These are phyloP conservation scores for Drosophila nannoptera DNA, from an alignment of 1,140 invertebrate species.

Conservation along the genomic window DNA sequence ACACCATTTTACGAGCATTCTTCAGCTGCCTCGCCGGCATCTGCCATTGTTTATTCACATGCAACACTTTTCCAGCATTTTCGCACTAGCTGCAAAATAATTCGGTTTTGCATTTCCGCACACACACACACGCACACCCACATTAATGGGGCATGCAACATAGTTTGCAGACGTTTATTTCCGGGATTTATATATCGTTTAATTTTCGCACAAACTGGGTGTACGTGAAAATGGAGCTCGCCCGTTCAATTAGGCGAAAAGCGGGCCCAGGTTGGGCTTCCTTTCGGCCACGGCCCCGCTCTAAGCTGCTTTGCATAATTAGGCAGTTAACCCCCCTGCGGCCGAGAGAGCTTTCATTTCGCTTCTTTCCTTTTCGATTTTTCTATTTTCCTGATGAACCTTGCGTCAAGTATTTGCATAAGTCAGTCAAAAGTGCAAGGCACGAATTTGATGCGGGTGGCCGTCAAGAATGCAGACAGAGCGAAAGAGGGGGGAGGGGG, in stretches of 20 bases:
- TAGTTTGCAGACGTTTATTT: constrained; percentile 33
- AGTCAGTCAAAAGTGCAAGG: constrained; percentile 53
- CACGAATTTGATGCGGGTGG: constrained; percentile 48
- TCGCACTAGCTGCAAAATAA: constrained; percentile 41
- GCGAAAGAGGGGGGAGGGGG: neutral
- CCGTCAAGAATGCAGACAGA: constrained; percentile 14
- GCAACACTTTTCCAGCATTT: constrained; percentile 40
- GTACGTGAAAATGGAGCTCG: constrained; percentile 17
- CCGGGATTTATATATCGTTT: constrained; percentile 36
- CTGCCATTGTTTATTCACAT: constrained; percentile 36
- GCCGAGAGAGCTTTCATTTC: constrained; percentile 11
- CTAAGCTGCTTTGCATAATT: constrained; percentile 64
- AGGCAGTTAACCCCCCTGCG: constrained; percentile 36
- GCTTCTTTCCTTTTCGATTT: neutral
- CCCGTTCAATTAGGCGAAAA: constrained; percentile 36
- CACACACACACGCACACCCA: constrained; percentile 8
- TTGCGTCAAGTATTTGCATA: constrained; percentile 48
- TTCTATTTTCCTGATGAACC: constrained; percentile 21
- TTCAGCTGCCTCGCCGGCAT: constrained; percentile 5
- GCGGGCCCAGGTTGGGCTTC: constrained; percentile 30
- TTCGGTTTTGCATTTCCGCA: constrained; percentile 51
- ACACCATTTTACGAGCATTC: constrained; percentile 16
- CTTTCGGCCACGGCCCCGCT: constrained; percentile 14
- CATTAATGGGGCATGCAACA: constrained; percentile 40
- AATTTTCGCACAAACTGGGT: constrained; percentile 28